These are phyloP conservation scores for Hypsopygia costalis DNA, from an alignment of 2,888 invertebrate species.

Conservation along the genomic window DNA sequence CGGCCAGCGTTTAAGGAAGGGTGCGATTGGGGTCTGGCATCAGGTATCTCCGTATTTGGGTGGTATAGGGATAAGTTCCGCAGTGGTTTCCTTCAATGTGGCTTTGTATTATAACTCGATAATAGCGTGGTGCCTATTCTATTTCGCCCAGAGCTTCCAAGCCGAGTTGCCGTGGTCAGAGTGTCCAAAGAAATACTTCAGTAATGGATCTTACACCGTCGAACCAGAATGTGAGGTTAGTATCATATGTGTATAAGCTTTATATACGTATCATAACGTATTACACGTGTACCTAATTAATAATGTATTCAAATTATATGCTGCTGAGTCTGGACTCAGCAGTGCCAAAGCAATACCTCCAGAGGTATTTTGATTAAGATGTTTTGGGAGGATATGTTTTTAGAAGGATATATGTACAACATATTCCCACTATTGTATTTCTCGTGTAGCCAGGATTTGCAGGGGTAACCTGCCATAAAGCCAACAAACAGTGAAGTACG, in stretches of 20 bases:
- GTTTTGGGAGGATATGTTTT: too few relatives aligned
- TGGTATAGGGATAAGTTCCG: constrained; percentile 95
- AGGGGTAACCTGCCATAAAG: too few relatives aligned
- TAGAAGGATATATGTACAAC: too few relatives aligned
- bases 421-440: too few relatives aligned
- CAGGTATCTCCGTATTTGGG: constrained; percentile 93
- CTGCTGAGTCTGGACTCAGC: too few relatives aligned
- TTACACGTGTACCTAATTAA: too few relatives aligned
- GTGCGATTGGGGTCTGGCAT: constrained; percentile 97
- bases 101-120: constrained; percentile 98
- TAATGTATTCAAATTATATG: too few relatives aligned
- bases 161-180: constrained; percentile 95
- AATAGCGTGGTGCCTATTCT: constrained; percentile 98
- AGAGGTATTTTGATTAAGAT: too few relatives aligned
- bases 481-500: too few relatives aligned
- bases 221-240: constrained; percentile 92
- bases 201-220: constrained; percentile 87
- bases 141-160: constrained; percentile 96
- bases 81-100: constrained; percentile 97
- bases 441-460: too few relatives aligned
- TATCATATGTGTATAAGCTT: constrained; percentile 26
- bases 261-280: too few relatives aligned
- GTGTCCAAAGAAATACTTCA: constrained; percentile 91
- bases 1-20: constrained; percentile 95
- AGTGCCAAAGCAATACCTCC: too few relatives aligned